phyloP scores from a whole-genome alignment of 2,888 invertebrate species.

The Lepidochitona cinerea region DNA sequence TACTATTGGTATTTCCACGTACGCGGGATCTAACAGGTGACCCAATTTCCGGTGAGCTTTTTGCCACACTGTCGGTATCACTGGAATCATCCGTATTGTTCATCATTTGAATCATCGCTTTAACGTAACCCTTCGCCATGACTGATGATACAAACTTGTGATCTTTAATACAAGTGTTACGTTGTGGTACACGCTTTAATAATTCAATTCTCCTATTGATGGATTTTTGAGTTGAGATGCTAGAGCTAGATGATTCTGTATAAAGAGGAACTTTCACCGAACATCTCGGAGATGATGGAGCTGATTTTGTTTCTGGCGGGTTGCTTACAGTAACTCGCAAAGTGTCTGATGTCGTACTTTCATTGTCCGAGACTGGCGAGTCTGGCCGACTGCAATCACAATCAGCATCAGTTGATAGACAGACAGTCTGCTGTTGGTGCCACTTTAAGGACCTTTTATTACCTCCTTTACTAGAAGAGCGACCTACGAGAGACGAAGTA shows the following conservation, averaged over 20 bases:
- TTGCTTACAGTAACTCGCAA: not conserved
- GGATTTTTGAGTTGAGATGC: not conserved
- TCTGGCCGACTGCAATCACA: not conserved
- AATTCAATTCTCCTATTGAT: not conserved
- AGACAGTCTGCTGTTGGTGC: not conserved
- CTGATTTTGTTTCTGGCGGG: not conserved
- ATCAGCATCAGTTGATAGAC: not conserved
- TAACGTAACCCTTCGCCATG: slow-evolving; percentile 52
- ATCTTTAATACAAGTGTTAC: slow-evolving; percentile 24
- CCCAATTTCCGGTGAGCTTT: not conserved
- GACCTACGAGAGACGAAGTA: not conserved
- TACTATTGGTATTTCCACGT: not conserved
- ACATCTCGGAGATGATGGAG: not conserved
- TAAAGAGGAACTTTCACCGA: not conserved
- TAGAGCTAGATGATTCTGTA: not conserved
- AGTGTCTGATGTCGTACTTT: not conserved
- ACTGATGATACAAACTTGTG: slow-evolving; percentile 41
- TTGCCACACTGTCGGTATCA: not conserved
- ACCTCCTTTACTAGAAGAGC: not conserved
- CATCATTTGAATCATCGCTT: not conserved
- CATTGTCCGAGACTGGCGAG: not conserved
- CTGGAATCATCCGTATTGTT: not conserved
- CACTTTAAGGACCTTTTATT: not conserved
- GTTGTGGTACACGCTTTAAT: not conserved
- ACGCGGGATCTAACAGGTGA: not conserved